Percentiles rank a stretch among this genome's conserved stretches.
phyloP scores from a whole-genome alignment of 1,140 invertebrate genomes.

The Caenorhabditis remanei region DNA sequence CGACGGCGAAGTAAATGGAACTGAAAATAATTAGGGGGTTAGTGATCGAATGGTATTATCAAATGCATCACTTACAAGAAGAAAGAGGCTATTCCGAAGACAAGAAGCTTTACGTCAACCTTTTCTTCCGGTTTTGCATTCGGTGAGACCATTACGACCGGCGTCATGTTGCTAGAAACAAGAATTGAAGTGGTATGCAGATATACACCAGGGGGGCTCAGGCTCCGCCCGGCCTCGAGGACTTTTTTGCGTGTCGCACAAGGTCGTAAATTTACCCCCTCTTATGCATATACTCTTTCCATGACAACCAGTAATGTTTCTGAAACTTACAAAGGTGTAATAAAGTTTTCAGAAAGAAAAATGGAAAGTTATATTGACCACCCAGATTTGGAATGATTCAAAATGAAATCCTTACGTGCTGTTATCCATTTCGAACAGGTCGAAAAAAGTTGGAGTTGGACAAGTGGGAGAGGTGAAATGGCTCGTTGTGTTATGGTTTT shows the following conservation, averaged over 20 bases:
- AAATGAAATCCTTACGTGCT: no score
- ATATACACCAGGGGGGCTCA: not conserved
- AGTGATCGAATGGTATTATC: not conserved
- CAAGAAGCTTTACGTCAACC: not conserved
- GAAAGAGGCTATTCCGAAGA: not conserved
- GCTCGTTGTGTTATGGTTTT: no score
- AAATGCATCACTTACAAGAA: not conserved
- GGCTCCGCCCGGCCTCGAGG: not conserved
- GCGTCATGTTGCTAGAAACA: conserved; percentile 15
- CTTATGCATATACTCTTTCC: conserved; percentile 10
- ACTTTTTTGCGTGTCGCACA: conserved; percentile 34
- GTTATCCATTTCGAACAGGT: no score
- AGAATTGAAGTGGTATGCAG: conserved; percentile 1
- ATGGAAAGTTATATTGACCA: no score
- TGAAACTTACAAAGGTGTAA: no score
- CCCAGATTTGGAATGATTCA: no score
- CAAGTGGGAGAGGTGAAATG: no score
- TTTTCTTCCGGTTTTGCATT: not conserved
- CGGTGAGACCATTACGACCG: not conserved
- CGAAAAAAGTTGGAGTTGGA: no score
- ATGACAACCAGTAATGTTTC: not conserved
- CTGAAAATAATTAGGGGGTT: not conserved
- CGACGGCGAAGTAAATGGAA: not conserved
- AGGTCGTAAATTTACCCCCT: conserved; percentile 46
- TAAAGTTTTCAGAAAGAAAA: not conserved